Evolutionary conservation across 1,140 invertebrate genomes (phyloP).

Genomic region (Diachasmimorpha longicaudata): DNA sequence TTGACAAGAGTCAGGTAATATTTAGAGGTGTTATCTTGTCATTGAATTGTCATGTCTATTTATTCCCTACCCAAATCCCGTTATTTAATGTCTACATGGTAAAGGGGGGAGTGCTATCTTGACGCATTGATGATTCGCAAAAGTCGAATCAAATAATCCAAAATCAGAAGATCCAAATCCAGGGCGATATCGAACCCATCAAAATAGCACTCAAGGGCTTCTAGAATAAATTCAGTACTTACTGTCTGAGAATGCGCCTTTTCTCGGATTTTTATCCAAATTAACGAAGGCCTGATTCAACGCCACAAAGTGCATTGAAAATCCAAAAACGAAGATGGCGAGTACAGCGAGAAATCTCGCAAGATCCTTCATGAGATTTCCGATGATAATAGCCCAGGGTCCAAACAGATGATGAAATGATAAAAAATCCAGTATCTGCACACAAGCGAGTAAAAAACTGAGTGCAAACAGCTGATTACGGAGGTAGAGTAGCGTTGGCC

Average conservation of each 20-base stretch:
- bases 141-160: too few species aligned
- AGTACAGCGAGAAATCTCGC: slow-evolving; percentile 95
- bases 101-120: neutral
- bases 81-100: too few species aligned
- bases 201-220: neutral
- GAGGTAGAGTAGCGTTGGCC: slow-evolving; percentile 86
- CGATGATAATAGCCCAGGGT: slow-evolving; percentile 95
- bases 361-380: slow-evolving; percentile 89
- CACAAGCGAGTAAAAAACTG: slow-evolving; percentile 92
- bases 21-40: neutral
- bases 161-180: too few species aligned
- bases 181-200: neutral
- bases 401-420: slow-evolving; percentile 99
- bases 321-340: slow-evolving; percentile 97
- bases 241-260: slow-evolving; percentile 75
- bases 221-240: slow-evolving; percentile 36
- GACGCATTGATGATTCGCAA: neutral
- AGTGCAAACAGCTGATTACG: slow-evolving; percentile 96
- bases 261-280: slow-evolving; percentile 62
- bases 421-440: slow-evolving; percentile 95
- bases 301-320: slow-evolving; percentile 96
- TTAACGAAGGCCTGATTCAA: slow-evolving; percentile 88
- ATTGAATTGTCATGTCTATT: too few species aligned
- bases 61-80: too few species aligned
- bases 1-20: neutral